Evolutionary conservation across 2,888 invertebrate species (phyloP).

Genomic region (Rhogogaster chlorosoma): DNA sequence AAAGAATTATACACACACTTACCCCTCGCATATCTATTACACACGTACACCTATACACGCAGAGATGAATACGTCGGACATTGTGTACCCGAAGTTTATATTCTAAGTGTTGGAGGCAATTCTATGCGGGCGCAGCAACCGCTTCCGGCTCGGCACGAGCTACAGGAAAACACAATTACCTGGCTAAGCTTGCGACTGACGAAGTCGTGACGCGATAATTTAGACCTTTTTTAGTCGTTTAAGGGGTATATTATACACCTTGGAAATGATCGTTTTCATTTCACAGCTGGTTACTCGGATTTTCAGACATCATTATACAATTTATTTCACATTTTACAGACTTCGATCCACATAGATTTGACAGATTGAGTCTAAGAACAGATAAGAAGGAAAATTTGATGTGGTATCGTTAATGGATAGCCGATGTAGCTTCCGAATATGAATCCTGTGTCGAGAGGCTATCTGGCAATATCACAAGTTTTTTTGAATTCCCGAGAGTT

Average conservation of each 20-base stretch:
- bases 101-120: neutral
- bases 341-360: neutral
- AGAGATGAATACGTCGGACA: neutral
- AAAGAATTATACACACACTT: neutral
- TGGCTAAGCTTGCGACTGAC: neutral
- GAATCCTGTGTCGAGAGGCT: too few relatives aligned
- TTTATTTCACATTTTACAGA: neutral
- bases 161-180: slow-evolving; percentile 20
- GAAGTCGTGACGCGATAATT: slow-evolving; percentile 20
- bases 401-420: too few relatives aligned
- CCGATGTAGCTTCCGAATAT: too few relatives aligned
- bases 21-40: neutral
- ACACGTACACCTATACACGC: neutral
- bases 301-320: neutral
- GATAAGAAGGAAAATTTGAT: too few relatives aligned
- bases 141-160: slow-evolving; percentile 22
- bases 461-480: too few relatives aligned
- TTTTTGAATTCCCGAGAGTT: too few relatives aligned
- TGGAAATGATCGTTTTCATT: too few relatives aligned
- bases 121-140: neutral
- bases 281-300: neutral
- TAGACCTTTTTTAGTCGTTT: neutral
- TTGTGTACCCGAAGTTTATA: neutral
- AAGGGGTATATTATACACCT: neutral
- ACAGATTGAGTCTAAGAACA: neutral